phyloP scores from a whole-genome alignment of 1,140 invertebrate species.

The Physella acuta region DNA sequence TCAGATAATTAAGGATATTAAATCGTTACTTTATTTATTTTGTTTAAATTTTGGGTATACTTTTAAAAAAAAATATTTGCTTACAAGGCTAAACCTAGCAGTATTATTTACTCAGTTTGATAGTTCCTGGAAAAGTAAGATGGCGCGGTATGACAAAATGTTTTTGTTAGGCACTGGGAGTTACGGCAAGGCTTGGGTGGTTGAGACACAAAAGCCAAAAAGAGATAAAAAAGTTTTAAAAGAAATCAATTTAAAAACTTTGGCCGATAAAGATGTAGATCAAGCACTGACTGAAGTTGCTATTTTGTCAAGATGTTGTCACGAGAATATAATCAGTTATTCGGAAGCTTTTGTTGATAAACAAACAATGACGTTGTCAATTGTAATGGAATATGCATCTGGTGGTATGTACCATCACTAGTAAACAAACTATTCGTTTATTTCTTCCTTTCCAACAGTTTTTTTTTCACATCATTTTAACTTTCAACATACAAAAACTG shows the following conservation, averaged over 20 bases:
- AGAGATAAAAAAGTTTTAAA: conserved; percentile 64
- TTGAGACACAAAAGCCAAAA: conserved; percentile 49
- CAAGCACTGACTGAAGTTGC: conserved; percentile 58
- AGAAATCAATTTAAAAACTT: conserved; percentile 63
- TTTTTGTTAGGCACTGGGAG: conserved; percentile 64
- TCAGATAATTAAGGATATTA: too few relatives aligned
- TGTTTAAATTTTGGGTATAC: too few relatives aligned
- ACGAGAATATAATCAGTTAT: conserved; percentile 63
- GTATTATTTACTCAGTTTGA: background rate
- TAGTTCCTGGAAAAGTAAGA: conserved; percentile 25
- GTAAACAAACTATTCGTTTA: background rate
- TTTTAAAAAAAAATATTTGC: too few relatives aligned
- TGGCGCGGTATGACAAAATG: conserved; percentile 44
- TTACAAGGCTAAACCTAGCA: too few relatives aligned
- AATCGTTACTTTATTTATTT: too few relatives aligned
- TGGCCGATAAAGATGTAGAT: conserved; percentile 63
- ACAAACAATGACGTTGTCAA: conserved; percentile 56
- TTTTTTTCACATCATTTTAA: too few relatives aligned
- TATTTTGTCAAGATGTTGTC: conserved; percentile 60
- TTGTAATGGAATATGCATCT: conserved; percentile 66
- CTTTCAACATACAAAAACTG: too few relatives aligned
- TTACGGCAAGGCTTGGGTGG: conserved; percentile 68
- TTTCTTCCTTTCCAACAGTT: conserved; percentile 28
- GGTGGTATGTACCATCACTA: conserved; percentile 55
- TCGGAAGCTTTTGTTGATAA: conserved; percentile 58